Percentiles rank a stretch among this genome's conserved stretches.
These are phyloP conservation scores for Cecidostiba fungosa DNA, from an alignment of 2,888 invertebrate species.

Conservation along the genomic window DNA sequence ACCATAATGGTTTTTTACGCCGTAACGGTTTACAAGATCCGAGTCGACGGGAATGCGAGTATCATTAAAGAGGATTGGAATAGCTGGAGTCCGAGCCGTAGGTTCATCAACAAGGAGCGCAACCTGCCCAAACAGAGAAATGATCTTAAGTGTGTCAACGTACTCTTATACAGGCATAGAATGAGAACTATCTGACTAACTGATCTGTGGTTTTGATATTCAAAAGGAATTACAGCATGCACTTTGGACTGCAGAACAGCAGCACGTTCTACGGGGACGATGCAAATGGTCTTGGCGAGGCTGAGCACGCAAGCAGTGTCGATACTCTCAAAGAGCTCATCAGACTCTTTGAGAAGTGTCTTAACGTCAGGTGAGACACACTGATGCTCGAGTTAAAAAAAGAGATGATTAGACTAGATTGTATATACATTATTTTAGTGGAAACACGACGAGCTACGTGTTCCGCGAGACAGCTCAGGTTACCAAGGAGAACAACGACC, in stretches of 20 bases:
- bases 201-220: background rate
- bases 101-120: background rate
- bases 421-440: conserved; percentile 25
- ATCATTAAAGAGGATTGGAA: conserved; percentile 48
- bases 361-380: conserved; percentile 69
- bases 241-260: conserved; percentile 58
- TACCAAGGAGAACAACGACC: conserved; percentile 73
- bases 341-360: conserved; percentile 48
- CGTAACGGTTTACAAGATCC: conserved; percentile 76
- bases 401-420: background rate
- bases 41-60: conserved; percentile 70
- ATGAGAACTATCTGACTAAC: background rate
- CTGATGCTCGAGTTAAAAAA: background rate
- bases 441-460: conserved; percentile 48
- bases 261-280: conserved; percentile 28
- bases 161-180: background rate
- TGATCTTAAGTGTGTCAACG: conserved; percentile 24
- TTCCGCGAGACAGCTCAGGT: conserved; percentile 27
- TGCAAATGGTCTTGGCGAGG: accelerated
- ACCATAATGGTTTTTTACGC: conserved; percentile 72
- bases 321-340: conserved; percentile 56
- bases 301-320: conserved; percentile 43
- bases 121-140: conserved; percentile 29
- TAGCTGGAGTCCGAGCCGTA: conserved; percentile 51
- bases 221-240: conserved; percentile 40